A percentile compares a stretch with the other conserved stretches of the same genome.
Evolutionary conservation across 2,888 invertebrate species (phyloP).

Genomic region (Eupithecia exiguata): DNA sequence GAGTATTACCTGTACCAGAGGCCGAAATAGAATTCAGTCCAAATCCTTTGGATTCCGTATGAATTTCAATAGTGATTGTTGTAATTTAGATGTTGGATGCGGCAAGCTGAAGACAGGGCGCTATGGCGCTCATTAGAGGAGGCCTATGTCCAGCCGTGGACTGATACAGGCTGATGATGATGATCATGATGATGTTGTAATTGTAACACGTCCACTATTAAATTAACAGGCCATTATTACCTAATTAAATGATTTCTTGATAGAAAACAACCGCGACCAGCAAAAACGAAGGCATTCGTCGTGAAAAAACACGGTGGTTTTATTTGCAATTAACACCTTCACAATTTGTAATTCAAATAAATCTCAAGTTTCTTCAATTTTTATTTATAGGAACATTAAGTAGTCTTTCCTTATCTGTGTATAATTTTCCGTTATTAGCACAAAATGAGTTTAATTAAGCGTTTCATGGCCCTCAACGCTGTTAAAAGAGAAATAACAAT

Average conservation of each 20-base stretch:
- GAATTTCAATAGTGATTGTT: not conserved
- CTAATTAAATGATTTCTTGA: not conserved
- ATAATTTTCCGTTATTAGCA: conserved; percentile 20
- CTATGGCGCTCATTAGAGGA: too few relatives aligned
- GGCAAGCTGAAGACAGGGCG: too few relatives aligned
- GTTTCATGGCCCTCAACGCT: conserved; percentile 29
- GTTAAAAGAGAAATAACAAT: conserved; percentile 27
- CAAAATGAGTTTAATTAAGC: conserved; percentile 39
- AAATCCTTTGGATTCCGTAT: not conserved
- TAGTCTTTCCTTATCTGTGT: not conserved
- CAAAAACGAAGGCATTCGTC: not conserved
- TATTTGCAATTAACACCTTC: not conserved
- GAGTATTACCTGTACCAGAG: too few relatives aligned
- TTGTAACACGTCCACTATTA: not conserved
- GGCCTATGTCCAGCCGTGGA: too few relatives aligned
- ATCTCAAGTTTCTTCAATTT: not conserved
- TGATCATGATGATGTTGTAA: too few relatives aligned
- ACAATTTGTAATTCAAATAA: not conserved
- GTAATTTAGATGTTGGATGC: too few relatives aligned
- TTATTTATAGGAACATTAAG: not conserved
- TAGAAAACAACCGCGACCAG: not conserved
- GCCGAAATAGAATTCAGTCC: too few relatives aligned
- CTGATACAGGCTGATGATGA: too few relatives aligned
- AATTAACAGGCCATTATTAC: not conserved
- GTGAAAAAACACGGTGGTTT: not conserved